phyloP scores from a whole-genome alignment of 2,797 vertebrate species.

The Sternarchorhynchus goeldii region DNA sequence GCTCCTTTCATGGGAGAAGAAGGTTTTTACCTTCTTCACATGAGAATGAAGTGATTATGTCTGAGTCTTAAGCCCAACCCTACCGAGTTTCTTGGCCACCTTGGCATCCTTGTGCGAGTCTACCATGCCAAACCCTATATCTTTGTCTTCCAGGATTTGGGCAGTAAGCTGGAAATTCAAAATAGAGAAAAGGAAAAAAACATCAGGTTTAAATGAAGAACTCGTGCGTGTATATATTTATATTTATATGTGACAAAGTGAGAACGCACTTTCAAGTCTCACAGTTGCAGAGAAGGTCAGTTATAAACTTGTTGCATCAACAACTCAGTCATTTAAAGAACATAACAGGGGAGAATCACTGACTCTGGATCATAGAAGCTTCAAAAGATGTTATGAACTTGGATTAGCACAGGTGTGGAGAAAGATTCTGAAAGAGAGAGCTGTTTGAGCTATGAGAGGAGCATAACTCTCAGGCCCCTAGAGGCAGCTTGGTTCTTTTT shows the following conservation, averaged over 20 bases:
- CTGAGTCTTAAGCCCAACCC: slow-evolving; percentile 39
- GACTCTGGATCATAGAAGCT: background rate
- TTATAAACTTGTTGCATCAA: background rate
- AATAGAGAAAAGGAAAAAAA: slow-evolving; percentile 38
- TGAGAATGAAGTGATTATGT: background rate
- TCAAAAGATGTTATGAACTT: slow-evolving; percentile 15
- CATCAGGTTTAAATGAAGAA: background rate
- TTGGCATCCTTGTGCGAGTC: slow-evolving; percentile 90
- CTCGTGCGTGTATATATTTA: background rate
- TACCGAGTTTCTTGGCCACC: slow-evolving; percentile 91
- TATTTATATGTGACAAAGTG: background rate
- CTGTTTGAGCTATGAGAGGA: background rate
- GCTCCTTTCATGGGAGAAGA: background rate
- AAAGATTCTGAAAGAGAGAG: background rate
- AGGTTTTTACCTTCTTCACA: background rate
- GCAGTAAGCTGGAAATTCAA: slow-evolving; percentile 82
- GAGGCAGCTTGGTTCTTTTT: slow-evolving; percentile 28
- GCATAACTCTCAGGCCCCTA: slow-evolving; percentile 8
- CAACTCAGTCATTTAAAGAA: background rate
- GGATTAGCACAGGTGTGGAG: background rate
- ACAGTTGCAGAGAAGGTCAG: background rate
- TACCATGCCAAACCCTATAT: slow-evolving; percentile 91
- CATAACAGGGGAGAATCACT: slow-evolving; percentile 7
- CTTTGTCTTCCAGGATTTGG: slow-evolving; percentile 91
- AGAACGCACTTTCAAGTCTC: too few species aligned